Percentiles rank a stretch among this genome's conserved stretches.
Evolutionary conservation across 2,797 vertebrate species (phyloP).

Genomic region (Syngnathus rostellatus): DNA sequence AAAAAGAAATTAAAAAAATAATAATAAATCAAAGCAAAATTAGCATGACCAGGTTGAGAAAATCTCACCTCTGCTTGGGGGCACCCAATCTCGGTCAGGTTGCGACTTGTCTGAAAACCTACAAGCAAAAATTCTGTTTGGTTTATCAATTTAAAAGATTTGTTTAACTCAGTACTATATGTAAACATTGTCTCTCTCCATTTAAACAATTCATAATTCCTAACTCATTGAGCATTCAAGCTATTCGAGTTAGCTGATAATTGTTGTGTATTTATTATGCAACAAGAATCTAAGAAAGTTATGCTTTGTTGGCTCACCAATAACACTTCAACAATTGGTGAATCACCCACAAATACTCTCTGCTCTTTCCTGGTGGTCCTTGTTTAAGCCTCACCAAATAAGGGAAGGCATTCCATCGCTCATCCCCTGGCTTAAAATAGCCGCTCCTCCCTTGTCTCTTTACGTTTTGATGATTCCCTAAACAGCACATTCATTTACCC

Average conservation of each 20-base stretch:
- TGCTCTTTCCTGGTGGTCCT: constrained; percentile 42
- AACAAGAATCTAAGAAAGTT: background rate
- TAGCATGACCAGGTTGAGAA: too few species aligned
- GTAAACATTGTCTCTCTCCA: background rate
- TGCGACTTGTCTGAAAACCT: constrained; percentile 70
- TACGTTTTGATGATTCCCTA: constrained; percentile 54
- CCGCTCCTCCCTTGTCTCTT: constrained; percentile 52
- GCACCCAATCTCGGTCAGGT: constrained; percentile 58
- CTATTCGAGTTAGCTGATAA: background rate
- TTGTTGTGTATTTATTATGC: background rate
- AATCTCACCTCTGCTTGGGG: constrained; percentile 63
- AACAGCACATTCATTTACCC: constrained; percentile 44
- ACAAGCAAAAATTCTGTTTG: constrained; percentile 20
- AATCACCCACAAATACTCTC: constrained; percentile 52
- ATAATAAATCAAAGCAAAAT: too few species aligned
- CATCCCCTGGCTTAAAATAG: constrained; percentile 67
- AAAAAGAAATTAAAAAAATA: background rate
- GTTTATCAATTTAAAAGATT: background rate
- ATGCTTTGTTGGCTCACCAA: background rate
- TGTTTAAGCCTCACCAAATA: constrained; percentile 69
- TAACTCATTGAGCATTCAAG: background rate
- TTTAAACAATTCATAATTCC: background rate
- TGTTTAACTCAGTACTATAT: background rate
- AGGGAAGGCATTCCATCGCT: constrained; percentile 71
- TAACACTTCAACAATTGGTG: constrained; percentile 27